phyloP scores from a whole-genome alignment of 1,140 invertebrate species.

The Diabrotica virgifera region DNA sequence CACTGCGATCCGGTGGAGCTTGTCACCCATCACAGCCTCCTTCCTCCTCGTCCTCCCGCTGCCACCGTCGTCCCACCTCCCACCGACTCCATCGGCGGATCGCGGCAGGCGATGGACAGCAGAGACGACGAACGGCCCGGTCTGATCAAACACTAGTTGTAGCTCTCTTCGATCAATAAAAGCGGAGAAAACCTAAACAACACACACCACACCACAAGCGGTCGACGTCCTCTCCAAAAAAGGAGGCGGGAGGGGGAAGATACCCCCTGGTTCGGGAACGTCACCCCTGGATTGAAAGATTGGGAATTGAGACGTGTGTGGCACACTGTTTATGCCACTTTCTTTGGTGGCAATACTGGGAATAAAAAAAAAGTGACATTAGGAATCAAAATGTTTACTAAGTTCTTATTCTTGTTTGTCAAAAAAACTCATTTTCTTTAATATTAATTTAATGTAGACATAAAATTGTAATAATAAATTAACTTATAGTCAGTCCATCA shows the following conservation, averaged over 20 bases:
- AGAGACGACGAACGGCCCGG: conserved; percentile 10
- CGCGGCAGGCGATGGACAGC: conserved; percentile 18
- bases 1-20: not conserved
- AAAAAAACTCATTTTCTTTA: too few species aligned
- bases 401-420: too few species aligned
- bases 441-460: too few species aligned
- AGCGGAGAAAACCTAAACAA: conserved; percentile 21
- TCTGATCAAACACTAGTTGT: conserved; percentile 22
- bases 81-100: conserved; percentile 6
- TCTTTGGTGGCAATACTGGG: too few species aligned
- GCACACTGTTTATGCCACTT: not conserved
- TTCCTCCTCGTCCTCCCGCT: not conserved
- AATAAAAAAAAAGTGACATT: too few species aligned
- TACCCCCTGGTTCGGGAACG: not conserved
- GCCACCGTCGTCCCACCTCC: not conserved
- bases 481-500: too few species aligned
- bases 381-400: too few species aligned
- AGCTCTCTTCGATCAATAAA: conserved; percentile 22
- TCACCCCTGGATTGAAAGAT: not conserved
- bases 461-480: too few species aligned
- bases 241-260: not conserved
- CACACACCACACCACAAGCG: conserved; percentile 20
- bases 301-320: not conserved
- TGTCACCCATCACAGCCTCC: conserved; percentile 1
- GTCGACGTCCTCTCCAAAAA: conserved; percentile 17